phyloP scores from a whole-genome alignment of 2,888 invertebrate species.

The Pocota personata region DNA sequence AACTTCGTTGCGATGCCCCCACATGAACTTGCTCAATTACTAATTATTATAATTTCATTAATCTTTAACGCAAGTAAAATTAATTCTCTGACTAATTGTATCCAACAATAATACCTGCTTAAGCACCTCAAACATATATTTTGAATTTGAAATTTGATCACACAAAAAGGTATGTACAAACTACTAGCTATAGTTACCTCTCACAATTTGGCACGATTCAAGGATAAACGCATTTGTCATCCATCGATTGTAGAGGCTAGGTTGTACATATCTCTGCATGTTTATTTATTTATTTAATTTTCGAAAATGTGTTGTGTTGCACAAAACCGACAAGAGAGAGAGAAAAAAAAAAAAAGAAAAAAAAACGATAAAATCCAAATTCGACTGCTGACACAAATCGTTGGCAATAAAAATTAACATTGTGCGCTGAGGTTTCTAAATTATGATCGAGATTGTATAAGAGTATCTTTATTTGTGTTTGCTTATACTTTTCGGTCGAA shows the following conservation, averaged over 20 bases:
- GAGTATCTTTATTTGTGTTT: not conserved
- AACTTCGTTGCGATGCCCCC: slow-evolving; percentile 10
- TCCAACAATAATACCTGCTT: not conserved
- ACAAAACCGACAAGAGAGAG: slow-evolving; percentile 24
- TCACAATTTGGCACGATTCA: slow-evolving; percentile 35
- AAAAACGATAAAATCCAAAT: slow-evolving; percentile 39
- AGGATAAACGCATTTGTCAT: slow-evolving; percentile 39
- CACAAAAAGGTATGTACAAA: not conserved
- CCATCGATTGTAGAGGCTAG: not conserved
- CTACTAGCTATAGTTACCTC: not conserved
- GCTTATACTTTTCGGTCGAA: not conserved
- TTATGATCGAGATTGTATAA: slow-evolving; percentile 36
- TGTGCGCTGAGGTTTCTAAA: slow-evolving; percentile 31
- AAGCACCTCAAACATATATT: not conserved
- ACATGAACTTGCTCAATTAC: slow-evolving; percentile 6
- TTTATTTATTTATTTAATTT: slow-evolving; percentile 47
- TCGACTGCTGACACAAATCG: slow-evolving; percentile 51
- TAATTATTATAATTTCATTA: not conserved
- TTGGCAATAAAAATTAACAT: slow-evolving; percentile 57
- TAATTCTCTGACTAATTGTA: slow-evolving; percentile 5
- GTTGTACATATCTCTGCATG: not conserved
- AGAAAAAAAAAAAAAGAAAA: no score
- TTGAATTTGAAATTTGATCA: not conserved
- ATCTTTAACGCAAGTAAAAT: not conserved
- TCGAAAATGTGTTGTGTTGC: slow-evolving; percentile 25